Base-by-base conservation (phyloP, 2,888 invertebrate species). In the Drosophila infuscata region DNA sequence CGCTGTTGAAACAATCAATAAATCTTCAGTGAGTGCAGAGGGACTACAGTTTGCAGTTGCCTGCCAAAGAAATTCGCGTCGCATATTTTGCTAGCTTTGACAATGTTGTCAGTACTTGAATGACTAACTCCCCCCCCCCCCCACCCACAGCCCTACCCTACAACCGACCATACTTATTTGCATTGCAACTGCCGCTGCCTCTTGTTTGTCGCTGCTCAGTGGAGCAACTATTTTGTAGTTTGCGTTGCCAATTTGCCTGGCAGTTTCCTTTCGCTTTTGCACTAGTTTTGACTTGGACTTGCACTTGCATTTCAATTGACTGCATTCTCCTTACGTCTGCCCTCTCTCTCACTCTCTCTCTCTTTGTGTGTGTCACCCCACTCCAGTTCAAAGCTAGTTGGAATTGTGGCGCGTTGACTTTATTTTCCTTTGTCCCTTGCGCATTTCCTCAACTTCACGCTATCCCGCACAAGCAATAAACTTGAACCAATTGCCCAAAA, bases 161-260 rank as follows among this genome's bases (percentile, higher is more conserved):
- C 36, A 38, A 43, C 7, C 30, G 20, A 4, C 53, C 30, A 20
- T 67, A 58, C 62, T 72, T 69, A 79, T 78, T 78, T 71, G 78
- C 79, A 79, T 78, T 69, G 56, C 41, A 52, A 61, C 35, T 65
- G 33, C 46, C 48, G 62, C 70, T 43, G 57, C 53, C 17, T 61
- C 73, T 67, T 79, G 71, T 81, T 85, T 88, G 88, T 83, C 70
- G 75, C 69, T 83, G 85, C 66, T 79, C 66, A 80, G 73, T 85
- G 80, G 53, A 76, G 85, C 88, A 83, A 72, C 79, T 74, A 81
- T 88, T 85, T 86, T 83, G 86, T 68, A 86, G 86, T 86, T 88
- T 83, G 88, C 74, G 70, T 74, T 74, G 88, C 86, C 88, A 85
- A 88, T 85, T 85, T 86, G 88, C 74, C 70, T 78, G 78, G 68